Evolutionary conservation across 2,113 vertebrate species (phyloP), one percentile per base, ranked within the genome.

Genomic region (Lates calcarifer): DNA sequence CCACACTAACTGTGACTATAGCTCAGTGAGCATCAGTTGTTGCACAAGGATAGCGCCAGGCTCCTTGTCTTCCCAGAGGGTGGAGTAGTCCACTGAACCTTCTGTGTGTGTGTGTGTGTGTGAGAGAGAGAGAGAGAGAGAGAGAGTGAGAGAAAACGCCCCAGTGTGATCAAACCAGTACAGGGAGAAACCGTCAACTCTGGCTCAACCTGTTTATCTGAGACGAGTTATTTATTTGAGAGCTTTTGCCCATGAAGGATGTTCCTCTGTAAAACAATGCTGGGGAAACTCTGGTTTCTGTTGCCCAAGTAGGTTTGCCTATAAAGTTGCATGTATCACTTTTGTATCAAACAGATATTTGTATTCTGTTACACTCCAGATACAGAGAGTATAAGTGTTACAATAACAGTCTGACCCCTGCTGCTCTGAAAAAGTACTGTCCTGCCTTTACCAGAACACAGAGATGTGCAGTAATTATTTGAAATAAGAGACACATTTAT

Each of bases 401-500:
- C 37, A 53, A 17, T 39, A 26, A 58, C 8, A 74, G 39, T 58
- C 17, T 84, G 83, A 60, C 69, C 74, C 17, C 84, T 73, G 51
- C 69, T 79, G 81, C 49, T 68, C 33, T 31, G 5, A 26, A 20
- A 10, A 35, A 41, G 61, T 1, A 71, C 1, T 57, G 3, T 22
- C 24, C 2, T 0, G 26, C 51, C 11, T 43, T 12, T 13, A 3
- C 12, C 8, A 26, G 22, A 24, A 31, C 6, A 9, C 18, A 33
- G 0, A 14, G 22, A 13, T 15, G 31, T 41, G 0, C 10, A 14
- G 39, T 1, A 9, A 37, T 37, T 9, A 37, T 37, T 56, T 55
- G 26, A 84, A 63, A 85, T 17, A 75, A 68, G 10, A 87, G 60
- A 83, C 57, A 88, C 83, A 76, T 49, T 10, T 24, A 6, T 86